These are phyloP conservation scores for Aegypius monachus DNA, from an alignment of 2,113 vertebrate genomes.

Conservation along the genomic window DNA sequence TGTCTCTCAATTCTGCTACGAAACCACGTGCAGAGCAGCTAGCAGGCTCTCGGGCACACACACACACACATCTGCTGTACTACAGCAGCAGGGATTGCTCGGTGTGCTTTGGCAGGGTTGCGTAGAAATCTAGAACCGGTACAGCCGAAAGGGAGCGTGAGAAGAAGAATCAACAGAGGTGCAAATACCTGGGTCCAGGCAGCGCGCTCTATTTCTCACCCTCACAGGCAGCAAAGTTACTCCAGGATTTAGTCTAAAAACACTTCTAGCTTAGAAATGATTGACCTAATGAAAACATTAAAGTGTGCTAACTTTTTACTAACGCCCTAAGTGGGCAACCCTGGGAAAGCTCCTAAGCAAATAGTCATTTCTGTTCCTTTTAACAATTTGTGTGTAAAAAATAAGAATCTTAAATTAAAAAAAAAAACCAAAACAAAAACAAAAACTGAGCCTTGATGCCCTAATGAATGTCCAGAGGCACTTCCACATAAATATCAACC, in stretches of 20 bases:
- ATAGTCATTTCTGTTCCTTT: background rate
- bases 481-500: slow-evolving; percentile 21
- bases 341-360: background rate
- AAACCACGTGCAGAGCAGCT: background rate
- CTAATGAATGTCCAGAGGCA: slow-evolving; percentile 35
- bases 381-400: background rate
- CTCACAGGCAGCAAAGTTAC: background rate
- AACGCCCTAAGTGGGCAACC: background rate
- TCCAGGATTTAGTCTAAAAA: background rate
- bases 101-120: background rate
- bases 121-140: background rate
- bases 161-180: background rate
- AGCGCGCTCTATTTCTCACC: background rate
- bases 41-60: background rate
- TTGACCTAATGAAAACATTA: background rate
- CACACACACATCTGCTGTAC: background rate
- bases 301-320: background rate
- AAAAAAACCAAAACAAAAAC: background rate
- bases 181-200: background rate
- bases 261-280: background rate
- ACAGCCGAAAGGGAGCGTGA: background rate
- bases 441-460: background rate
- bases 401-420: background rate
- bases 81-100: background rate
- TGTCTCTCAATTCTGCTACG: accelerated